phyloP scores from a whole-genome alignment of 2,113 vertebrate genomes.

The Phyllopteryx taeniolatus region DNA sequence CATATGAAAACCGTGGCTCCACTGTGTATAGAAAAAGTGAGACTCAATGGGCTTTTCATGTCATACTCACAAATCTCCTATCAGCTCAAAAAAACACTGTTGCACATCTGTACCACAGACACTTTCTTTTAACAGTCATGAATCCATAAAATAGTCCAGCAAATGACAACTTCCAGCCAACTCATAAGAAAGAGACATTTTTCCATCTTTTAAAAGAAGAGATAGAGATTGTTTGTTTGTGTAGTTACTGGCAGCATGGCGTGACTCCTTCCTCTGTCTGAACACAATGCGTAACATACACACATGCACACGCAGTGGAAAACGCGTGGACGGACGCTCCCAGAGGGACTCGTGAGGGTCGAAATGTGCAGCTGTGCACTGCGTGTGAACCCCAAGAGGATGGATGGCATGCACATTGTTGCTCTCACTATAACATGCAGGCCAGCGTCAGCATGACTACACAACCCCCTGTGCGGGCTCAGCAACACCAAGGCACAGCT shows the following conservation, averaged over 20 bases:
- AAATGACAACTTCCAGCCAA: background rate
- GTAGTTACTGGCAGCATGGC: background rate
- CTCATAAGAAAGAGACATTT: constrained; percentile 1
- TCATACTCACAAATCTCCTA: background rate
- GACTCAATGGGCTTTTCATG: constrained; percentile 1
- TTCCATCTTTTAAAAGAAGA: constrained; percentile 1
- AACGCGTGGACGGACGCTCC: constrained; percentile 10
- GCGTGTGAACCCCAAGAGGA: constrained; percentile 45
- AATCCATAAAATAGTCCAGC: constrained; percentile 18
- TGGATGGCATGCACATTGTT: constrained; percentile 37
- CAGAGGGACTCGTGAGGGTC: constrained; percentile 38
- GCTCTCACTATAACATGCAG: constrained; percentile 19
- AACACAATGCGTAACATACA: constrained; percentile 5
- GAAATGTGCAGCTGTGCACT: constrained; percentile 60
- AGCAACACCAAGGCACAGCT: constrained; percentile 47
- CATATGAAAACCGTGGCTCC: no score
- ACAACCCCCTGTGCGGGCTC: constrained; percentile 31
- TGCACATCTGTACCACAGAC: constrained; percentile 59
- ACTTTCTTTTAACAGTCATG: constrained; percentile 24
- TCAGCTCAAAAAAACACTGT: constrained; percentile 15
- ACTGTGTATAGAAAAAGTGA: background rate
- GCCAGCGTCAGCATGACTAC: constrained; percentile 27
- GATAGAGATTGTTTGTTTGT: constrained; percentile 6
- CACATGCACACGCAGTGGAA: constrained; percentile 4
- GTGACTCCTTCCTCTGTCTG: constrained; percentile 13